Evolutionary conservation across 1,140 invertebrate species (phyloP), one percentile per base, ranked within the genome.

Genomic region (Tetragonula clypearis): DNA sequence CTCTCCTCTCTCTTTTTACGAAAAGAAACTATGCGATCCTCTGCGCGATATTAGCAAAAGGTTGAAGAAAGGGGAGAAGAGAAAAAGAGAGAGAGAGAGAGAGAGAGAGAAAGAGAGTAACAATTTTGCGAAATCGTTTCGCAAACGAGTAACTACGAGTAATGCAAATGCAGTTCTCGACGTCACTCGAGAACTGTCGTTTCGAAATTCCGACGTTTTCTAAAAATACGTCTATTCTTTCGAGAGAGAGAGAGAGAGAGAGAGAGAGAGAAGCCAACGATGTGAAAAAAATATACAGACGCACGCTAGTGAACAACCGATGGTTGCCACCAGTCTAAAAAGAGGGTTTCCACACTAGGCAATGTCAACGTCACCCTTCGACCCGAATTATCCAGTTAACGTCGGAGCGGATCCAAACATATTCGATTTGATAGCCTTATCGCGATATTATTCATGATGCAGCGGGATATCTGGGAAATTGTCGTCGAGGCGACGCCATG

Each of bases 401-500:
- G 80, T 86, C 73, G 79, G 68, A 83, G 55, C 55, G 79, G 79
- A 71, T 62, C 81, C 79, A 58, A 76, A 60, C 56, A 30, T 26
- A 82, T 82, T 75, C 80, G 62, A 75, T 62, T 83, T 83, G 69
- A 74, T 76, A 58, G 62, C 65, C 79, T 62, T 65, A 58, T 58
- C 53, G 53, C 62, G 81, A 74, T 77, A 82, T 76, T 69, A 80
- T 86, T 76, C 80, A 86, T 76, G 78, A 76, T 65, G 84, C 78
- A 55, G 1, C 79, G 60, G 65, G 55, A 53, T 82, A 86, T 74
- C 79, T 76, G 84, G 79, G 84, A 82, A 76, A 86, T 86, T 82
- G 78, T 86, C 84, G 87, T 88, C 87, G 88, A 82, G 87, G 87
- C 87, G 87, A 89, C 88, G 87, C 89, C 89, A 90, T 90, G 89